Evolutionary conservation across 2,888 invertebrate genomes (phyloP).

Genomic region (Pachliopta kotzebuea): DNA sequence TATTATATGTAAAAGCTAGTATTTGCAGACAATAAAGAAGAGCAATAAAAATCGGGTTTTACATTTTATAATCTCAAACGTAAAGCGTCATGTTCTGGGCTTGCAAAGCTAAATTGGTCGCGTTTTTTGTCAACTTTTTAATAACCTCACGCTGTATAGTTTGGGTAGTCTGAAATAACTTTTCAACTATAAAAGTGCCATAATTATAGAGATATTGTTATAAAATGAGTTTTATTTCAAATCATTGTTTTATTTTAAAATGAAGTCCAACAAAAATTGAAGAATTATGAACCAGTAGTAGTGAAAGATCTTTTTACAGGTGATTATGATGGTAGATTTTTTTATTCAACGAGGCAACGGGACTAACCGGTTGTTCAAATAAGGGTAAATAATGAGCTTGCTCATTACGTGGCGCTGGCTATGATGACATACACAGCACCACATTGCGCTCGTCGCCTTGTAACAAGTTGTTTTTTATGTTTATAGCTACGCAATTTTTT

Average conservation of each 20-base stretch:
- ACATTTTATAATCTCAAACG: conserved; percentile 4
- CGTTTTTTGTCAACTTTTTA: conserved; percentile 1
- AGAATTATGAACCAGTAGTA: too few species aligned
- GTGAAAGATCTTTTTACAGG: too few species aligned
- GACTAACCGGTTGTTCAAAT: too few species aligned
- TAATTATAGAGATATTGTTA: conserved; percentile 65
- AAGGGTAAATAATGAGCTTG: too few species aligned
- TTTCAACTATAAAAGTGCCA: conserved; percentile 53
- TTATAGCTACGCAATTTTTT: too few species aligned
- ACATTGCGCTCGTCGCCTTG: too few species aligned
- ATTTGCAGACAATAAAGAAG: conserved; percentile 24
- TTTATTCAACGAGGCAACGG: too few species aligned
- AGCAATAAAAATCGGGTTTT: conserved; percentile 23
- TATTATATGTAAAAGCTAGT: conserved; percentile 23
- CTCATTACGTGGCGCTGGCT: too few species aligned
- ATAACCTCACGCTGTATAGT: conserved; percentile 18
- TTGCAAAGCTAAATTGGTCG: conserved; percentile 9
- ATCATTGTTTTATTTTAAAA: neutral
- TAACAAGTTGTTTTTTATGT: too few species aligned
- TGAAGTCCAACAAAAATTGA: neutral
- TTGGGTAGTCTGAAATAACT: conserved; percentile 22
- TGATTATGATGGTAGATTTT: too few species aligned
- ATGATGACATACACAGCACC: too few species aligned
- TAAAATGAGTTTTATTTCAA: conserved; percentile 42
- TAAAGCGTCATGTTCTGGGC: neutral